Evolutionary conservation across 2,797 vertebrate species (phyloP).

Genomic region (Anabacerthia variegaticeps): DNA sequence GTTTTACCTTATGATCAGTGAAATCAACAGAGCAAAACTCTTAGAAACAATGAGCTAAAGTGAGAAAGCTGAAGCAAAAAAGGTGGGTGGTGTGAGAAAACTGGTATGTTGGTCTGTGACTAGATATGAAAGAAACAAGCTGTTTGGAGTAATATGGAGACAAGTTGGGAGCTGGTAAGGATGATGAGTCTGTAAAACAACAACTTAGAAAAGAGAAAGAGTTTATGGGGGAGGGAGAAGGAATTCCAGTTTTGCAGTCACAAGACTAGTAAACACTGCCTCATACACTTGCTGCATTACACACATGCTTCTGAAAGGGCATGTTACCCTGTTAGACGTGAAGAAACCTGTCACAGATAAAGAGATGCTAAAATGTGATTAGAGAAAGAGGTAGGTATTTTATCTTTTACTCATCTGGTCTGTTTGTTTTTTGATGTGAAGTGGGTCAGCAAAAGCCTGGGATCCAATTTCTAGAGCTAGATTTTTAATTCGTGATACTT

Average conservation of each 20-base stretch:
- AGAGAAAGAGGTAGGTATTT: not conserved
- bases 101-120: not conserved
- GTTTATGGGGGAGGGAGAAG: conserved; percentile 16
- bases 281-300: not conserved
- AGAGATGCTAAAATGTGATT: not conserved
- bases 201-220: not conserved
- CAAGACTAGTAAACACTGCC: not conserved
- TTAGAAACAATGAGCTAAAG: not conserved
- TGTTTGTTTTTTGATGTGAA: not conserved
- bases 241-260: conserved; percentile 49
- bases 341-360: not conserved
- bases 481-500: not conserved
- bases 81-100: not conserved
- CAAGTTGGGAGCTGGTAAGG: not conserved
- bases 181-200: not conserved
- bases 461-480: not conserved
- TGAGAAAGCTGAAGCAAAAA: not conserved
- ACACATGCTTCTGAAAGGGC: not conserved
- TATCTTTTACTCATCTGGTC: not conserved
- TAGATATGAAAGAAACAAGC: not conserved
- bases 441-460: not conserved
- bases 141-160: not conserved
- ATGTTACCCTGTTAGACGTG: not conserved
- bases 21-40: not conserved
- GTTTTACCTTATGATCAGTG: not conserved